phyloP scores from a whole-genome alignment of 2,113 vertebrate species.

The Petrocephalus microphthalmus region DNA sequence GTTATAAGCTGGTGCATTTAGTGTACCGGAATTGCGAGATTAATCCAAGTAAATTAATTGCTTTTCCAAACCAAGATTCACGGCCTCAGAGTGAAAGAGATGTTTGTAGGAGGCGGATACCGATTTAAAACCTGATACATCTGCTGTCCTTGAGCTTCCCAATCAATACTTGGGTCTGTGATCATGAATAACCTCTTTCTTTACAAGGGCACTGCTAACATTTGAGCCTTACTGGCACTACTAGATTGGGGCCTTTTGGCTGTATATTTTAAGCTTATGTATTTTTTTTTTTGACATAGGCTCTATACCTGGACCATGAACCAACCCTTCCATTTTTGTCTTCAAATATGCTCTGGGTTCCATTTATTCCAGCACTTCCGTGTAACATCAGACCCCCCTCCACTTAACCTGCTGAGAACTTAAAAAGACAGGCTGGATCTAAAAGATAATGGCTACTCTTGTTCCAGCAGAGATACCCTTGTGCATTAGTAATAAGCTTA shows the following conservation, averaged over 20 bases:
- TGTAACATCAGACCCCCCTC: neutral
- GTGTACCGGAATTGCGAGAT: neutral
- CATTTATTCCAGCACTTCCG: neutral
- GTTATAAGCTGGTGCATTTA: neutral
- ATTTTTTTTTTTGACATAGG: neutral
- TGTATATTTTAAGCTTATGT: neutral
- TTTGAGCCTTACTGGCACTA: neutral
- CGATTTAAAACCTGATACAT: constrained; percentile 44
- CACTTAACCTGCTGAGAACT: neutral
- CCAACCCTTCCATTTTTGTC: neutral
- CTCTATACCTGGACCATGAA: neutral
- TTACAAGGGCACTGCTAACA: constrained; percentile 28
- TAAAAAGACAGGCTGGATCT: neutral
- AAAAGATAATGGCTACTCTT: neutral
- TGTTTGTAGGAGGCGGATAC: neutral
- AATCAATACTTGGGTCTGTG: constrained; percentile 44
- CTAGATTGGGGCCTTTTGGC: neutral
- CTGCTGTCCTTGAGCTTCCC: constrained; percentile 46
- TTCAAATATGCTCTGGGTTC: neutral
- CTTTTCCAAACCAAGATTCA: neutral
- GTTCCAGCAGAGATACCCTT: neutral
- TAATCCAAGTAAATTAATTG: neutral
- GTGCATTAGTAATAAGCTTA: neutral
- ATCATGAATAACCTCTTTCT: constrained; percentile 30
- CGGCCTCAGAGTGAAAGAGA: neutral